Evolutionary conservation across 2,113 vertebrate genomes (phyloP), one percentile per base, ranked within the genome.

Genomic region (Festucalex cinctus): DNA sequence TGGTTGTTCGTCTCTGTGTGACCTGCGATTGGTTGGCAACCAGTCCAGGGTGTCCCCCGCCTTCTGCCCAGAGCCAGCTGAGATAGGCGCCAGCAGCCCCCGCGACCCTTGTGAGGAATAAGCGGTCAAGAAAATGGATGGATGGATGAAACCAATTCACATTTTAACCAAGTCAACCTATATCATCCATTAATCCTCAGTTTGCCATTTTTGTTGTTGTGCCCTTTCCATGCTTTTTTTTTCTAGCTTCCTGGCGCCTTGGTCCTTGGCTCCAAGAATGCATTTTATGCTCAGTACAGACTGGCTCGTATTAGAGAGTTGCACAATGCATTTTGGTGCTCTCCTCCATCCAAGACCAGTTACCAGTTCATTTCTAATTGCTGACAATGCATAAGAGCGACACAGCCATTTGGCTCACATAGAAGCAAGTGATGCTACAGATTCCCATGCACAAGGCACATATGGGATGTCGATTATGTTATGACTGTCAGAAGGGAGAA

Each of bases 391-490:
- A 62, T 62, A 24, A 43, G 26, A 37, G 22, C n/a, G 14, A 9
- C 6, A 53, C 13, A 36, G 32, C 41, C 9, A 8, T 46, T 49
- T 46, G 44, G 26, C 48, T 49, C 17, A 44, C 65, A 28, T 24
- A 59, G 1, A 43, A 41, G 39, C 12, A 65, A 51, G 43, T 65
- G 28, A 36, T 39, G 28, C 48, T 65, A 48, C 28, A 14, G 16
- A 24, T 71, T 66, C 66, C 62, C 60, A 61, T 49, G 37, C 72
- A 63, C 44, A 12, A 70, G 58, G 69, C 44, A 76, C 84, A 81
- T 79, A 78, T 83, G 75, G 70, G 76, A 75, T 83, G 71, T 79
- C 77, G 70, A 71, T 73, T 79, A 88, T 90, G 91, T 93, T 91
- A 88, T 92, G 88, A 90, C 88, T 87, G 88, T 79, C 68, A 54